A percentile compares a stretch with the other conserved stretches of the same genome.
Evolutionary conservation across 1,140 invertebrate genomes (phyloP).

Genomic region (Holotrichia oblita): DNA sequence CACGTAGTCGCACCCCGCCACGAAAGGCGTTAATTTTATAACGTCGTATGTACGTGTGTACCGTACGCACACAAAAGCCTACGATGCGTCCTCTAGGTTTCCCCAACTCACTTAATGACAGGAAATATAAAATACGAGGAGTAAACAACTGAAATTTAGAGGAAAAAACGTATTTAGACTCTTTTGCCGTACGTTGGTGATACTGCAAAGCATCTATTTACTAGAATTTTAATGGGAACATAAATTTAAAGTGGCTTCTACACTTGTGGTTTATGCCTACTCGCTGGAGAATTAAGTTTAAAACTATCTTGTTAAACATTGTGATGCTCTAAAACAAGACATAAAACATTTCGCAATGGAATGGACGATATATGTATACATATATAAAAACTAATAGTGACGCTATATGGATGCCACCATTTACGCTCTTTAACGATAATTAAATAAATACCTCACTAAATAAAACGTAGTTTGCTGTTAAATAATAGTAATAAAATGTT

Average conservation of each 20-base stretch:
- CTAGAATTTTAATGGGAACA: slow-evolving; percentile 19
- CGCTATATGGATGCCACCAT: no score
- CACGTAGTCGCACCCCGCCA: slow-evolving; percentile 5
- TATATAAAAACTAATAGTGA: no score
- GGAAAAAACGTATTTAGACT: slow-evolving; percentile 21
- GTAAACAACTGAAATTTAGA: slow-evolving; percentile 31
- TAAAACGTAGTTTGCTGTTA: no score
- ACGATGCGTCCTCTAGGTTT: slow-evolving; percentile 5
- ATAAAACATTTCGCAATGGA: slow-evolving; percentile 1
- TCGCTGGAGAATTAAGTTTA: slow-evolving; percentile 17
- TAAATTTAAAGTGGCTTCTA: slow-evolving; percentile 23
- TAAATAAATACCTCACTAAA: no score
- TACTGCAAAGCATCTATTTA: slow-evolving; percentile 15
- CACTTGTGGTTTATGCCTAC: slow-evolving; percentile 19
- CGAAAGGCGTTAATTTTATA: slow-evolving; percentile 4
- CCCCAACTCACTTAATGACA: slow-evolving; percentile 23
- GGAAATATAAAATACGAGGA: slow-evolving; percentile 35
- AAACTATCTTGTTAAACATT: slow-evolving; percentile 25
- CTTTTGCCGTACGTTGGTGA: neutral
- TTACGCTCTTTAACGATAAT: no score
- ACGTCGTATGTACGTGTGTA: neutral
- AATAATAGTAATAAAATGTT: no score
- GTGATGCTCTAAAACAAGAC: slow-evolving; percentile 16
- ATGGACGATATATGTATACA: neutral
- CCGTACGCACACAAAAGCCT: neutral